Evolutionary conservation across 2,113 vertebrate species (phyloP).

Genomic region (Chrysemys picta): DNA sequence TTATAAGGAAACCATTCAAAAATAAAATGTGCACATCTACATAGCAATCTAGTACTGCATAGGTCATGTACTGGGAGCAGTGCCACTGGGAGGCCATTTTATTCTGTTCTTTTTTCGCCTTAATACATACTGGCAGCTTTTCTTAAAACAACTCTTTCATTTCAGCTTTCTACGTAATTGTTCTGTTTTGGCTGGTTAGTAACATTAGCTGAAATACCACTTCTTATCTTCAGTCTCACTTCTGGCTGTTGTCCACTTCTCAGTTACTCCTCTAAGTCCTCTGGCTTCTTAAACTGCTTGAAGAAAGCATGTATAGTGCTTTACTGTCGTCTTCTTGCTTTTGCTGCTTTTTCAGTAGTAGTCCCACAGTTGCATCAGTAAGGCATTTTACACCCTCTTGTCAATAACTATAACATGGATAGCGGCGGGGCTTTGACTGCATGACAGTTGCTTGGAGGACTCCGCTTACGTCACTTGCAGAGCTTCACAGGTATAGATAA

Average conservation of each 20-base stretch:
- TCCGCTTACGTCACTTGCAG: neutral
- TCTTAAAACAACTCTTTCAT: conserved; percentile 46
- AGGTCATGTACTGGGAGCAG: neutral
- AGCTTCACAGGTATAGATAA: too few species aligned
- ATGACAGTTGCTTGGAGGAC: neutral
- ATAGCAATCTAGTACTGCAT: neutral
- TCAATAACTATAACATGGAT: neutral
- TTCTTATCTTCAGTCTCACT: conserved; percentile 66
- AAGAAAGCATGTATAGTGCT: neutral
- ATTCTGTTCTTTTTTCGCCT: conserved; percentile 17
- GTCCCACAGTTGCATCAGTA: neutral
- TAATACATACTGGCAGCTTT: neutral
- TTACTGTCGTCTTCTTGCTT: neutral
- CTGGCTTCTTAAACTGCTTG: conserved; percentile 3
- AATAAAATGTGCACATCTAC: neutral
- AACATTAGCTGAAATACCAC: conserved; percentile 57
- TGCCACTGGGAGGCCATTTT: neutral
- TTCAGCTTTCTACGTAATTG: neutral
- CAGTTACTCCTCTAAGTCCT: conserved; percentile 49
- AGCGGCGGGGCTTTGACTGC: neutral
- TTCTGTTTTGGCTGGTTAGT: conserved; percentile 37
- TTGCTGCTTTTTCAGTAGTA: neutral
- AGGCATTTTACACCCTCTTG: neutral
- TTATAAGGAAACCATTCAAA: neutral
- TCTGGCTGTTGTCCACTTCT: conserved; percentile 52